These are phyloP conservation scores for Zaprionus gabonicus DNA, from an alignment of 1,140 invertebrate species.

Conservation along the genomic window DNA sequence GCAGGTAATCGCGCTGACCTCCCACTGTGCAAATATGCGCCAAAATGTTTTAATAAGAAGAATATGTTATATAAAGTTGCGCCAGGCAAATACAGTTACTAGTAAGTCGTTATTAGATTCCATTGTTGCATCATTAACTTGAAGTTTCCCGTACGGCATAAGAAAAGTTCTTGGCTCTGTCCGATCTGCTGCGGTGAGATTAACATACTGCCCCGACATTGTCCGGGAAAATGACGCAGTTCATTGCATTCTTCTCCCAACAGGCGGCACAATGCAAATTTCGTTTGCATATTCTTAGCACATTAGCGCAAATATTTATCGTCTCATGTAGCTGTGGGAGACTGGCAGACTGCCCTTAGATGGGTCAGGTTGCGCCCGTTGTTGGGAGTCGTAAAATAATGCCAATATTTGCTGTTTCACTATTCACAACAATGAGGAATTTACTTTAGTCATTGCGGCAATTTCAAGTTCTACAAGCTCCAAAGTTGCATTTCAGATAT, in stretches of 20 bases:
- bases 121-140: not conserved
- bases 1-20: slow-evolving; percentile 24
- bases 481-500: slow-evolving; percentile 16
- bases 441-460: slow-evolving; percentile 22
- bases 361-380: slow-evolving; percentile 30
- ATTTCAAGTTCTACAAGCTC: not conserved
- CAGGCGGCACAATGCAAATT: slow-evolving; percentile 19
- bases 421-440: slow-evolving; percentile 21
- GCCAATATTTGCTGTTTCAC: slow-evolving; percentile 37
- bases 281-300: slow-evolving; percentile 14
- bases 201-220: slow-evolving; percentile 2
- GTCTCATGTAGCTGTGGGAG: not conserved
- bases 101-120: not conserved
- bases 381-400: slow-evolving; percentile 29
- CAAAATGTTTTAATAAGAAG: slow-evolving; percentile 2
- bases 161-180: not conserved
- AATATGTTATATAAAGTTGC: not conserved
- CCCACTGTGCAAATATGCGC: slow-evolving; percentile 30
- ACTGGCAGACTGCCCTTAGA: slow-evolving; percentile 30
- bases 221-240: not conserved
- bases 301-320: slow-evolving; percentile 31
- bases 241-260: slow-evolving; percentile 9
- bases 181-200: not conserved
- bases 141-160: not conserved
- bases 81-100: not conserved